Conservation (phyloP, 37 sponge, comb jelly and placozoan genomes). For the Theonella swinhoei region DNA sequence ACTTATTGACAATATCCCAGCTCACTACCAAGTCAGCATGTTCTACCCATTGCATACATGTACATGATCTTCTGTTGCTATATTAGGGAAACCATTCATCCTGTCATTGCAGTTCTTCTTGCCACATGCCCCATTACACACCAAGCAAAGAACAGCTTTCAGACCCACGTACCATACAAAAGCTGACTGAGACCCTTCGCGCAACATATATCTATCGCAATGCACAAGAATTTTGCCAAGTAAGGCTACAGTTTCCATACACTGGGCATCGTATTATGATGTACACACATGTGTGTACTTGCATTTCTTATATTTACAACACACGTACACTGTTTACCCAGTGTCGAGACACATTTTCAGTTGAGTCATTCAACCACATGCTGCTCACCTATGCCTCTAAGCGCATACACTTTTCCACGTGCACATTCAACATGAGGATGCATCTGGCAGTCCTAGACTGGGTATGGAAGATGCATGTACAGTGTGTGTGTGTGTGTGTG, state of each 20-base stretch:
- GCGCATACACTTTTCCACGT: slow-evolving; percentile 8
- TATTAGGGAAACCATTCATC: not conserved
- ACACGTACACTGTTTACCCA: no score
- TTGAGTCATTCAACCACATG: slow-evolving; percentile 38
- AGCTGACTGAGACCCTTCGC: not conserved
- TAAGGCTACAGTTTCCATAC: not conserved
- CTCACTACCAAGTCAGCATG: slow-evolving; percentile 15
- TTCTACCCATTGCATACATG: not conserved
- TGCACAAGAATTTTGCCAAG: slow-evolving; percentile 14
- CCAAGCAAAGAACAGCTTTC: slow-evolving; percentile 15
- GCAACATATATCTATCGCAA: not conserved
- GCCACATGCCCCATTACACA: not conserved
- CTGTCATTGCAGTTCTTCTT: slow-evolving; percentile 9
- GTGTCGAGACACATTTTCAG: slow-evolving; percentile 32
- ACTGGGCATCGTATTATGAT: not conserved
- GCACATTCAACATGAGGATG: slow-evolving; percentile 30
- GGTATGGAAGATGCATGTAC: slow-evolving; percentile 21
- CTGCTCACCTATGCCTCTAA: slow-evolving; percentile 35
- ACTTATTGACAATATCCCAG: not conserved
- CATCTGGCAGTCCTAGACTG: slow-evolving; percentile 31
- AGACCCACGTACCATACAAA: slow-evolving; percentile 2
- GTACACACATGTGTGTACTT: not conserved
- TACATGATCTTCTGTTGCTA: not conserved
- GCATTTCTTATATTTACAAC: not conserved
- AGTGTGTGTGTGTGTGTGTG: no score